A percentile compares a stretch with the other conserved stretches of the same genome.
Conservation (phyloP, 2,113 vertebrate species). For the rabbit (Oryctolagus cuniculus) region DNA sequence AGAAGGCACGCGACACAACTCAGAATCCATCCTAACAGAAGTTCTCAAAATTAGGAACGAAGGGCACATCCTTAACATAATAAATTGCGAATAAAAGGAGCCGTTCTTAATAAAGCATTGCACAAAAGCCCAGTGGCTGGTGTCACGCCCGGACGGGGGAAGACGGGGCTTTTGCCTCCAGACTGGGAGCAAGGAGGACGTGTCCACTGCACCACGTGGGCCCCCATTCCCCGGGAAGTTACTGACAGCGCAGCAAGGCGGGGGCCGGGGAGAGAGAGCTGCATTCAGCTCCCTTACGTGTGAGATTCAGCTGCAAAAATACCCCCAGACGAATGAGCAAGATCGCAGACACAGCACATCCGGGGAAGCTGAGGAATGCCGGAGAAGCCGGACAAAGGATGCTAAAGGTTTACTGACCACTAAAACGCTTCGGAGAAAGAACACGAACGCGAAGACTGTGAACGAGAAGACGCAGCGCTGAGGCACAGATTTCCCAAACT, state of each 20-base stretch:
- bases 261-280: background rate
- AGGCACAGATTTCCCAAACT: background rate
- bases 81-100: too few species aligned
- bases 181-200: background rate
- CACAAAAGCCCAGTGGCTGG: too few species aligned
- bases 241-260: background rate
- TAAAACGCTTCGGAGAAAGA: background rate
- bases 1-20: background rate
- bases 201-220: background rate
- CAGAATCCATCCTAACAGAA: background rate
- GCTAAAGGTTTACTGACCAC: background rate
- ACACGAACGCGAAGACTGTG: background rate
- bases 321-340: background rate
- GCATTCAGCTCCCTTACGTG: background rate
- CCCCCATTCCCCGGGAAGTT: background rate
- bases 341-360: background rate
- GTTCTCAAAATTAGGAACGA: background rate
- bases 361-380: too few species aligned
- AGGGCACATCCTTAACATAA: background rate
- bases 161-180: background rate
- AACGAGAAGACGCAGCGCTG: background rate
- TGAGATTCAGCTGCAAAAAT: background rate
- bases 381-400: background rate
- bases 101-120: too few species aligned
- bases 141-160: background rate